Conservation (phyloP, 2,113 vertebrate species). For the Redunca redunca region DNA sequence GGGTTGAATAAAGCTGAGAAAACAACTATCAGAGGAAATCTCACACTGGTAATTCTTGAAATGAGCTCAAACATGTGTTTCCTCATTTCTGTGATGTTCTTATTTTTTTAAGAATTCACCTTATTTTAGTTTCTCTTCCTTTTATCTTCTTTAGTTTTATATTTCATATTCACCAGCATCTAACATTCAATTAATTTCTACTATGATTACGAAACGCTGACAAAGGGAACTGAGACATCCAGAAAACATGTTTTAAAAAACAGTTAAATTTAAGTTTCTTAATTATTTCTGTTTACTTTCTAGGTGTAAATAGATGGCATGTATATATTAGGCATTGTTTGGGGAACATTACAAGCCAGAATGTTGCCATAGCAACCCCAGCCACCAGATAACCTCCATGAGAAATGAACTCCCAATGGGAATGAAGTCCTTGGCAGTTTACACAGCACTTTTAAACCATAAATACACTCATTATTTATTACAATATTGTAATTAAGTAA, state of each 20-base stretch:
- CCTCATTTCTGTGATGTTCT: conserved; percentile 22
- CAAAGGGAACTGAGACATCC: neutral
- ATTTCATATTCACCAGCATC: neutral
- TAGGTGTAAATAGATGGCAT: neutral
- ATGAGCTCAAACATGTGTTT: conserved; percentile 14
- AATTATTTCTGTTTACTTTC: neutral
- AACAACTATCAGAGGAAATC: conserved; percentile 41
- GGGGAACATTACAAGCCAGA: neutral
- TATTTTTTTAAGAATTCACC: neutral
- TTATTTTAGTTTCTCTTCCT: conserved; percentile 9
- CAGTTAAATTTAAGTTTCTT: neutral
- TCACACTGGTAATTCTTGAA: conserved; percentile 39
- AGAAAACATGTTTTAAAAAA: neutral
- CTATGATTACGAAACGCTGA: neutral
- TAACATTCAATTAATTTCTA: conserved; percentile 31
- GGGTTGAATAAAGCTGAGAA: conserved; percentile 30
- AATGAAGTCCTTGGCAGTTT: conserved; percentile 32
- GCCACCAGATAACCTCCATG: conserved; percentile 25
- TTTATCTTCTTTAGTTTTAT: neutral
- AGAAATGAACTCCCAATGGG: conserved; percentile 54
- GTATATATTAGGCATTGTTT: neutral
- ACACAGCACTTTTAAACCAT: conserved; percentile 7
- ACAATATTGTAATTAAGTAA: neutral
- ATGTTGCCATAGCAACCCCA: conserved; percentile 60
- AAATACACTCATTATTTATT: conserved; percentile 37